Evolutionary conservation across 2,888 invertebrate species (phyloP), one percentile per base, ranked within the genome.

Genomic region (Carcina quercana): DNA sequence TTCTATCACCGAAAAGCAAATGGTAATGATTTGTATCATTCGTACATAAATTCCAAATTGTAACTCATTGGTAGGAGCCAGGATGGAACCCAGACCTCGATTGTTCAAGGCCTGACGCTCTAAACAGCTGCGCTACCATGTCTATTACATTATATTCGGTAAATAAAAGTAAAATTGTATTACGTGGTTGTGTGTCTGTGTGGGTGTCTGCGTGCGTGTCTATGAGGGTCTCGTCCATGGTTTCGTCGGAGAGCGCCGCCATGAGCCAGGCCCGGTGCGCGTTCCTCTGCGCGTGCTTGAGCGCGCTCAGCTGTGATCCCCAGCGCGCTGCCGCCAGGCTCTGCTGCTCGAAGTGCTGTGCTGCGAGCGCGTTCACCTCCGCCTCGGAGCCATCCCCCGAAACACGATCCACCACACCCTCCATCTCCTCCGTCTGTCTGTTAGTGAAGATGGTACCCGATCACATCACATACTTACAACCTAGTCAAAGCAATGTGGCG

Each of bases 211-310:
- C 17, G 7, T 5, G 17, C 7, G 17, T 17, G 17, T 7, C 17
- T 17, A n/a, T n/a, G n/a, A n/a, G n/a, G n/a, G n/a, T n/a, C n/a
- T n/a, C 65, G 0, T 53, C 35, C 3, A 60, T 59, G 20, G 54
- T 57, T 46, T 74, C 74, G 43, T 71, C 60, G 12, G 68, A 91
- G 28, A 94, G 85, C 38, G 93, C 88, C 53, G 87, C 86, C 89
- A 93, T 93, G 24, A 97, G 89, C 96, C 96, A 96, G 53, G 95
- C 89, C 31, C 95, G 87, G 65, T 96, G 96, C 53, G 95, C 93
- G 20, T 92, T 86, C 34, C 92, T 89, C 75, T 97, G 97, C 25
- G 92, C 92, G 43, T 93, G 92, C 53, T 91, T 88, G 47, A 95
- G 86, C 2, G 93, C 93, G 55, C 94, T 94, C 30, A 97, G 83